Base-by-base conservation (phyloP, 2,113 vertebrate species). In the Paedocypris sp. region DNA sequence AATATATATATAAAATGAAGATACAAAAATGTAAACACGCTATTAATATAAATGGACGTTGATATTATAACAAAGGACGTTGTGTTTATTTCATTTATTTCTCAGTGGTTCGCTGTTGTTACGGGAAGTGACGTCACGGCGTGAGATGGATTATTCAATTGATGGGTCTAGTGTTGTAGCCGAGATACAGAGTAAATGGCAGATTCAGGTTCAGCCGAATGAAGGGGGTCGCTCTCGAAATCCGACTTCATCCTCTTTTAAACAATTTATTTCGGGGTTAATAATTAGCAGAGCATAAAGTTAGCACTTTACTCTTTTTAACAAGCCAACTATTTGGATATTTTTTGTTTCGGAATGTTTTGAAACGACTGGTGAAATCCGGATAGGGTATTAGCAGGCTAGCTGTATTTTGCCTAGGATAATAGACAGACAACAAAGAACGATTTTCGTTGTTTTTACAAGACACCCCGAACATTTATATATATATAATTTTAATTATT, bases 231-330 rank as follows among this genome's bases (percentile, higher is more conserved):
- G 38, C 12, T 16, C 2, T 29, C 31, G 35, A 76, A 84, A 95
- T 95, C 93, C 87, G 78, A 54, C 68, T 89, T 88, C 88, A 97
- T 97, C 93, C 88, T 75, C 46, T 67, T 53, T 57, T 67, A 43
- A 10, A 48, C 20, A 1, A 3, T 23, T 2, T 20, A 19, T 12
- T 70, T 63, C 0, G 2, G 22, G 4, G 1, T 42, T 11, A 16
- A 56, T 75, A 76, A 35, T 65, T 62, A 0, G 62, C 41, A 4
- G 74, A 76, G 48, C 75, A 87, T 73, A 83, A 91, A 84, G 75
- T 81, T 60, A 3, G 71, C 67, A 3, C 57, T 66, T 68, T 1
- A 16, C 16, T 9, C 60, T 51, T 66, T 69, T 10, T 32, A 75
- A 71, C 68, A 74, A 86, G 73, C 68, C 19, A n/a, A 35, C 60